Base-by-base conservation (phyloP, 2,797 vertebrate genomes). In the Smutsia gigantea region DNA sequence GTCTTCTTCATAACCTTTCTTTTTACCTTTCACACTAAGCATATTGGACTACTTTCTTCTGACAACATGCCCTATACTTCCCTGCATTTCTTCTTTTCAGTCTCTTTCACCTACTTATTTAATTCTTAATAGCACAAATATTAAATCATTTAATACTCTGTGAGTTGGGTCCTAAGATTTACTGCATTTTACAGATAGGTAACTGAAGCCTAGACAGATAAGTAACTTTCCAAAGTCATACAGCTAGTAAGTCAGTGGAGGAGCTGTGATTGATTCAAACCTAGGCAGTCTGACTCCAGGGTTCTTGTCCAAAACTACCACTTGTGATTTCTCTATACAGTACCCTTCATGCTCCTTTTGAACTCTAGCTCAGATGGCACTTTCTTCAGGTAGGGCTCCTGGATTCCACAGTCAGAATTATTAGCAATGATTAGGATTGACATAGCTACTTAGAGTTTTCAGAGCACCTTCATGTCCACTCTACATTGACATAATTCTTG, bases 221-320 rank as follows among this genome's bases (percentile, higher is more conserved):
- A 75, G 34, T 93, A 71, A 57, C 74, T 92, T 90, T 92, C 29
- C 39, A 51, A 69, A 93, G 79, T 82, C 39, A 64, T 92, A 51
- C 4, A 87, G 37, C 37, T 93, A 42, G 46, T 83, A 90, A 42
- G 61, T 83, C 63, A 87, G 46, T 69, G 81, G 71, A 66, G n/a
- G 57, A 87, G 29, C 15, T 57, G 27, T 39, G 18, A 69, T 94
- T 85, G 23, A 69, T 94, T 85, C 66, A 81, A 17, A 89, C 42
- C 21, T 88, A 84, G 55, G 49, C 9, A 75, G 27, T 63, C 51
- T 77, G 84, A 9, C 34, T 49, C 39, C 23, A 64, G 78, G n/a
- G 23, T 64, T 92, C 75, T 19, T 2, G 0, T 96, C 53, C 46
- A 2, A 75, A 86, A 72, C 61, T 37, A 51, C 12, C n/a, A 31